phyloP scores from a whole-genome alignment of 64 coral and sea anemone species.

The Actinia tenebrosa region DNA sequence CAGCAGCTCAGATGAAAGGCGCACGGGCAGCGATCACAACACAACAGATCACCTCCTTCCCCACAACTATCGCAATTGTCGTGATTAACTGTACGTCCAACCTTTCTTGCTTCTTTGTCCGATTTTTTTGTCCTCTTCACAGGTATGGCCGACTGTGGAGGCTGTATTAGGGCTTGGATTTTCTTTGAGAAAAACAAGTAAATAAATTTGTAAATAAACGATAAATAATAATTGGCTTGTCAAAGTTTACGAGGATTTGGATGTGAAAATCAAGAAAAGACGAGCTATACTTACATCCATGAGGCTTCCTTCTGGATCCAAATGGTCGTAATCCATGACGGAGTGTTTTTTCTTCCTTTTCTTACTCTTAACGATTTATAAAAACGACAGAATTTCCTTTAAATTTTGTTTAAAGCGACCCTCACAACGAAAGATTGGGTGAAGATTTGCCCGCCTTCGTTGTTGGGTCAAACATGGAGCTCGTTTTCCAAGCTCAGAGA shows the following conservation, averaged over 20 bases:
- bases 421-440: slow-evolving; percentile 29
- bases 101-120: slow-evolving; percentile 83
- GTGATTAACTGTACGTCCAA: slow-evolving; percentile 83
- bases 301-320: slow-evolving; percentile 88
- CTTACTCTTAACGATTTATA: background rate
- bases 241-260: slow-evolving; percentile 38
- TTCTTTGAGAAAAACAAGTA: slow-evolving; percentile 57
- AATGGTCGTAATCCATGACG: slow-evolving; percentile 90
- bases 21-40: slow-evolving; percentile 94
- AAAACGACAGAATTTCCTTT: slow-evolving; percentile 3
- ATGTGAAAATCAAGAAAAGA: slow-evolving; percentile 34
- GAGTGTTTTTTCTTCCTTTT: background rate
- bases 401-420: slow-evolving; percentile 35
- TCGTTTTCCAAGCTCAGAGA: background rate
- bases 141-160: slow-evolving; percentile 69
- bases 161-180: slow-evolving; percentile 98
- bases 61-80: slow-evolving; percentile 98
- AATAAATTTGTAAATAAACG: slow-evolving; percentile 15
- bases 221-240: slow-evolving; percentile 16
- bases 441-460: slow-evolving; percentile 39
- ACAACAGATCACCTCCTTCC: slow-evolving; percentile 95
- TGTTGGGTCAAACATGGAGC: slow-evolving; percentile 33
- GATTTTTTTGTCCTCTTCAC: slow-evolving; percentile 61
- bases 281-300: slow-evolving; percentile 75
- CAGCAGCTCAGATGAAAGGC: slow-evolving; percentile 97